phyloP scores from a whole-genome alignment of 2,113 vertebrate genomes.

The Chloebia gouldiae region DNA sequence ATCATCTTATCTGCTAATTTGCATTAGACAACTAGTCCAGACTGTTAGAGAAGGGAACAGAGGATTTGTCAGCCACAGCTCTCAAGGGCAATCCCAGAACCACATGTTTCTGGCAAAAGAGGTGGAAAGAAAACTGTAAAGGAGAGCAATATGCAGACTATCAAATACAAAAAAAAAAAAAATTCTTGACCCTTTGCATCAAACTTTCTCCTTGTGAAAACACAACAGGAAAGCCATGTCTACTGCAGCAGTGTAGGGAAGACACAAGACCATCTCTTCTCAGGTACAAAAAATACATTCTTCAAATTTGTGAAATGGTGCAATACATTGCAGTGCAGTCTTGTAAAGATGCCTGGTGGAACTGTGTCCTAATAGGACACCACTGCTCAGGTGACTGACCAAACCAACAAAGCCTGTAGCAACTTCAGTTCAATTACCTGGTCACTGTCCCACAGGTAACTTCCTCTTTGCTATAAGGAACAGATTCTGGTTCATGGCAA shows the following conservation, averaged over 20 bases:
- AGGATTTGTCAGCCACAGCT: neutral
- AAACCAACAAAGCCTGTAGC: neutral
- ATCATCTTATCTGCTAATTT: slow-evolving; percentile 14
- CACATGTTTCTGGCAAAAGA: neutral
- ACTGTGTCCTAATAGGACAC: neutral
- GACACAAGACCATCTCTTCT: neutral
- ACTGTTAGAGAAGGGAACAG: neutral
- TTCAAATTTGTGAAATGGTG: neutral
- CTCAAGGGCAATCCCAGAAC: neutral
- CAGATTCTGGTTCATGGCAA: neutral
- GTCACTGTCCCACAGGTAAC: neutral
- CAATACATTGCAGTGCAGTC: neutral
- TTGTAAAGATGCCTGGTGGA: neutral
- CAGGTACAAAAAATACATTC: neutral
- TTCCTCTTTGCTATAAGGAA: neutral
- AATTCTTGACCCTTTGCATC: neutral
- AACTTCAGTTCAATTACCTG: neutral
- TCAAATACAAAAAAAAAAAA: neutral
- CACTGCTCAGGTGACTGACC: neutral
- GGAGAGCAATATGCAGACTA: neutral
- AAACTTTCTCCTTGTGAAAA: neutral
- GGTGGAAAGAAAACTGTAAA: neutral
- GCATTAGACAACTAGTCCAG: neutral
- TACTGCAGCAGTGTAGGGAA: neutral
- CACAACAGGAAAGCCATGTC: neutral